These are phyloP conservation scores for Columbina picui DNA, from an alignment of 2,113 vertebrate species.

Conservation along the genomic window DNA sequence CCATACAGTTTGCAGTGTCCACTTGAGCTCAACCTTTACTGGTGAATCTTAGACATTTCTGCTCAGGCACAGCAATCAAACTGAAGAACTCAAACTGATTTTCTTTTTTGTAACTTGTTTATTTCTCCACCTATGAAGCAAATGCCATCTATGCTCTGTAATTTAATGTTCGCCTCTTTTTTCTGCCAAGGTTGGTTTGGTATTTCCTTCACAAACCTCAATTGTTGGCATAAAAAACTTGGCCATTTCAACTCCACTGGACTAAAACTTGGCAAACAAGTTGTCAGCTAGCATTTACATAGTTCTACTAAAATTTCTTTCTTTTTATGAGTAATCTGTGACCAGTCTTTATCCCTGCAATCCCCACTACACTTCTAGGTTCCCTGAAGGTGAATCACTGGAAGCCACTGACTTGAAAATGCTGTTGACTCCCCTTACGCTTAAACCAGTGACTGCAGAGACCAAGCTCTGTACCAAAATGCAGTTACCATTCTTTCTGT, in stretches of 20 bases:
- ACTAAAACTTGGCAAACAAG: conserved; percentile 48
- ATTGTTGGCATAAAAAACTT: conserved; percentile 37
- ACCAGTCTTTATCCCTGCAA: neutral
- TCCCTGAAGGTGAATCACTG: conserved; percentile 19
- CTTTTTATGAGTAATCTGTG: conserved; percentile 36
- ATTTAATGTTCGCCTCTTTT: conserved; percentile 29
- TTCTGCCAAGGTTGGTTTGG: conserved; percentile 20
- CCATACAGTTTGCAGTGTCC: neutral
- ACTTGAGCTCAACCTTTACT: neutral
- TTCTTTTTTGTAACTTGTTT: conserved; percentile 12
- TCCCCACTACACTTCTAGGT: neutral
- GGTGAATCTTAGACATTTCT: neutral
- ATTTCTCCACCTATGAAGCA: neutral
- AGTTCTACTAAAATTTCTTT: conserved; percentile 29
- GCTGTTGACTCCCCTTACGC: neutral
- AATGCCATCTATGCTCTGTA: conserved; percentile 16
- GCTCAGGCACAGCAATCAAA: neutral
- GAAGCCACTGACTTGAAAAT: neutral
- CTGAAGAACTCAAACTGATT: neutral
- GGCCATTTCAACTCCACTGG: neutral
- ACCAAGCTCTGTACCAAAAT: neutral
- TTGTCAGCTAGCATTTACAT: conserved; percentile 31
- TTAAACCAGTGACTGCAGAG: neutral
- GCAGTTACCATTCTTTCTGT: neutral
- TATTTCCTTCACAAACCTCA: conserved; percentile 59